Base-by-base conservation (phyloP, 2,888 invertebrate species). In the Asteroscopus sphinx region DNA sequence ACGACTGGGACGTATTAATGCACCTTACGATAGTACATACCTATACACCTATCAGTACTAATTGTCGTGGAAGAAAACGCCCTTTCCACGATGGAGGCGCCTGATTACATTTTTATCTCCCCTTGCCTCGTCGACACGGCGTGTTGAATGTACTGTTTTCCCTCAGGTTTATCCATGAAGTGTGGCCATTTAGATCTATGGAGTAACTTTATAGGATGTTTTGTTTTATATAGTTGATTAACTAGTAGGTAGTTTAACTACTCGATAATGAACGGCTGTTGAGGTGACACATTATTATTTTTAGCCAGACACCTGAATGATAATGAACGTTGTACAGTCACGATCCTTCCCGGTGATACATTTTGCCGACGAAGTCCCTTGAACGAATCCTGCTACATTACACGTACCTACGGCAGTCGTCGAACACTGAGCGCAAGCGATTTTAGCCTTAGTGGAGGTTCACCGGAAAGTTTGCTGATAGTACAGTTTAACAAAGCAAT, bases 1-100 rank as follows among this genome's bases (percentile, higher is more conserved):
- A 80, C 78, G 77, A 63, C 61, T 76, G 71, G 74, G 69, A 61
- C 58, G 69, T 80, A 85, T 83, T 83, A 77, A 77, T 76, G 58
- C 42, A 61, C 51, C 83, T 85, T 77, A 76, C 68, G 76, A 77
- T 80, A 78, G 74, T 75, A 37, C 59, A 51, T 39, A 15, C 15
- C 28, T 53, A 53, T 25, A 45, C 36, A 36, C 45, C 45, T 58
- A 40, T 58, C 41, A 32, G 33, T 45, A 37, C 62, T 66, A 65
- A 68, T 68, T 65, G 60, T 70, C 54, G 36, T 58, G 59, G 46
- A 67, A 58, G 60, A 61, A 41, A 70, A 41, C 54, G 30, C 44
- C 47, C 28, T 42, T 39, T 52, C 63, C 58, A 36, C 40, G 30
- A 58, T 41, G 44, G 33, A 30, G 35, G 33, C 37, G 56, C 39